Conservation (phyloP, 2,113 vertebrate genomes). For the Pycnonotus jocosus region DNA sequence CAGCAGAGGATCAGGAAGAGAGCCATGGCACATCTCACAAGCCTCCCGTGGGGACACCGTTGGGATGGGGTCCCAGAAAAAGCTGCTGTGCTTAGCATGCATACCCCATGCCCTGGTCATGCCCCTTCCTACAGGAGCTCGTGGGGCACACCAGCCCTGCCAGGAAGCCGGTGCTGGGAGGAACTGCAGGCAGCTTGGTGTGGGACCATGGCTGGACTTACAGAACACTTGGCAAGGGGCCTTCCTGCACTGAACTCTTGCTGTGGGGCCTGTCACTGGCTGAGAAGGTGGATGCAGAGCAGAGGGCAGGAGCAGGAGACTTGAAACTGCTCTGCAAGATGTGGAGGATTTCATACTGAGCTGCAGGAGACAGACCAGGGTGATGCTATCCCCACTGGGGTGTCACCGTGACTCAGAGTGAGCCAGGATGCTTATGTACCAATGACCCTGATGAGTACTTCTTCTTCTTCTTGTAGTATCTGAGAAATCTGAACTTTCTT, state of each 20-base stretch:
- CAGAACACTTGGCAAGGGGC: not conserved
- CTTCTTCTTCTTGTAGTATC: not conserved
- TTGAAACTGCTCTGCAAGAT: not conserved
- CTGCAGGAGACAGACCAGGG: not conserved
- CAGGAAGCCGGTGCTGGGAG: not conserved
- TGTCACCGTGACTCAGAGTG: not conserved
- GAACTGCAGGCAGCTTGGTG: not conserved
- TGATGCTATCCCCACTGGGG: accelerated
- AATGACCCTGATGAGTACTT: not conserved
- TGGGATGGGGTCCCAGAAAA: not conserved
- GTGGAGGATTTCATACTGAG: not conserved
- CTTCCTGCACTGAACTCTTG: not conserved
- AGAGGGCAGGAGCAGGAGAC: not conserved
- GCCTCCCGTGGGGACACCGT: accelerated
- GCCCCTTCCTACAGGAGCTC: not conserved
- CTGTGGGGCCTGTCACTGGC: not conserved
- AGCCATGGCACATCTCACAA: not conserved
- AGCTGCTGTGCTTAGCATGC: not conserved
- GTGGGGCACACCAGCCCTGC: not conserved
- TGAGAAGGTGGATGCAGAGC: not conserved
- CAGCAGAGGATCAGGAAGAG: no score
- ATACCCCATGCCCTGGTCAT: not conserved
- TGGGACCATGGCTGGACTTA: no score
- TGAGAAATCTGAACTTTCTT: not conserved
- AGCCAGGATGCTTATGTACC: not conserved